Base-by-base conservation (phyloP, 2,888 invertebrate genomes). In the Zaprionus obscuricornis region DNA sequence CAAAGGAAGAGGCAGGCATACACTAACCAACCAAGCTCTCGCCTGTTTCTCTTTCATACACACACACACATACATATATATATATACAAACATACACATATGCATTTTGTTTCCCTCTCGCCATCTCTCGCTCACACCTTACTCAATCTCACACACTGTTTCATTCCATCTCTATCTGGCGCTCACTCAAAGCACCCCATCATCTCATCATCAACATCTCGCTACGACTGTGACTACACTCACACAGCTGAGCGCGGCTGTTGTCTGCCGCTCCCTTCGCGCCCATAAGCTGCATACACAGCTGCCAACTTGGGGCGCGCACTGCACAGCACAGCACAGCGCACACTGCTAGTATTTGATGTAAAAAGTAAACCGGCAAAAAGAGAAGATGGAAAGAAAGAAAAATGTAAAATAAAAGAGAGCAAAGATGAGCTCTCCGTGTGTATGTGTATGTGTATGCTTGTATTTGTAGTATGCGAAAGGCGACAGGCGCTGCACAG, bases 291-390 rank as follows among this genome's bases (percentile, higher is more conserved):
- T 16, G 4, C 14, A 18, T 54, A 62, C 74, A 77, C 78, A 77
- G 74, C 82, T 76, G 81, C 76, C 75, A 67, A 50, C 58, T 52
- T 67, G 64, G 67, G 63, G 64, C 76, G 64, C 51, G 59, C 54
- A 68, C n/a, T n/a, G n/a, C n/a, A n/a, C n/a, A 58, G 56, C 40
- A 59, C 50, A 57, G n/a, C 16, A 37, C 26, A 27, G n/a, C 40
- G 14, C 29, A 31, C 17, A 50, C 34, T 37, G 56, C 10, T 20
- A 26, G 18, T 20, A 26, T 33, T 47, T 16, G 8, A 17, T 55
- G 56, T 74, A 76, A 74, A 81, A 76, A 69, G 59, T 79, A 71
- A 83, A 83, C 79, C 78, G 79, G 78, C 83, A 65, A 82, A 82
- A 70, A 55, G 40, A 40, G 20, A 20, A 36, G 22, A 33, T 55